Evolutionary conservation across 2,888 invertebrate species (phyloP).

Genomic region (Agriopis aurantiaria): DNA sequence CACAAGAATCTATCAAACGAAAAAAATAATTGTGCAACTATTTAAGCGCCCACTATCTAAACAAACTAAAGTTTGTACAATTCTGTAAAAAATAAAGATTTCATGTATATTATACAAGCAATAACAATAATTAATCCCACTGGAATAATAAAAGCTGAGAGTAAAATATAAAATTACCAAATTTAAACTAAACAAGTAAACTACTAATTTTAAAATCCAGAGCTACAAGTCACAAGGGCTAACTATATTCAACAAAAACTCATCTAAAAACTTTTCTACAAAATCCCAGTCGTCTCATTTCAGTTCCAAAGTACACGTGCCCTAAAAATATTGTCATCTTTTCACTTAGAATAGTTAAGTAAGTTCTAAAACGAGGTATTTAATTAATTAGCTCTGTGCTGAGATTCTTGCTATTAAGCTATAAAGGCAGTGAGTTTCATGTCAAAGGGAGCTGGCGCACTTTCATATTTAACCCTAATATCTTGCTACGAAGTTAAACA

Average conservation of each 20-base stretch:
- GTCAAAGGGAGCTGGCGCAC: slow-evolving; percentile 14
- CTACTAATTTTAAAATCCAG: neutral
- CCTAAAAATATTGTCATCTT: neutral
- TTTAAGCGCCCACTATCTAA: too few species aligned
- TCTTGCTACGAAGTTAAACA: slow-evolving; percentile 6
- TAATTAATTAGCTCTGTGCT: slow-evolving; percentile 22
- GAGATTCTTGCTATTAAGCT: slow-evolving; percentile 6
- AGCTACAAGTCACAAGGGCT: neutral
- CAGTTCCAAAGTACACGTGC: slow-evolving; percentile 1
- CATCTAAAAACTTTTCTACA: neutral
- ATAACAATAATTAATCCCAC: too few species aligned
- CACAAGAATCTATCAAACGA: too few species aligned
- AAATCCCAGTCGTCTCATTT: slow-evolving; percentile 12
- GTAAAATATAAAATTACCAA: too few species aligned
- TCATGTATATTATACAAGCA: too few species aligned
- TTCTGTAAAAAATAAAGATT: too few species aligned
- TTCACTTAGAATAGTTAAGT: neutral
- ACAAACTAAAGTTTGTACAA: too few species aligned
- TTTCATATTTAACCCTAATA: slow-evolving; percentile 25
- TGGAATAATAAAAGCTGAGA: too few species aligned
- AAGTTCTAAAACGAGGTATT: slow-evolving; percentile 7
- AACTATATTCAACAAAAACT: neutral
- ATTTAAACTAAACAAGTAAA: too few species aligned
- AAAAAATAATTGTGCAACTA: too few species aligned
- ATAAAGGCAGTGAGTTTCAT: neutral